Conservation (phyloP, 2,888 invertebrate species). For the Digitonthophagus gazella region DNA sequence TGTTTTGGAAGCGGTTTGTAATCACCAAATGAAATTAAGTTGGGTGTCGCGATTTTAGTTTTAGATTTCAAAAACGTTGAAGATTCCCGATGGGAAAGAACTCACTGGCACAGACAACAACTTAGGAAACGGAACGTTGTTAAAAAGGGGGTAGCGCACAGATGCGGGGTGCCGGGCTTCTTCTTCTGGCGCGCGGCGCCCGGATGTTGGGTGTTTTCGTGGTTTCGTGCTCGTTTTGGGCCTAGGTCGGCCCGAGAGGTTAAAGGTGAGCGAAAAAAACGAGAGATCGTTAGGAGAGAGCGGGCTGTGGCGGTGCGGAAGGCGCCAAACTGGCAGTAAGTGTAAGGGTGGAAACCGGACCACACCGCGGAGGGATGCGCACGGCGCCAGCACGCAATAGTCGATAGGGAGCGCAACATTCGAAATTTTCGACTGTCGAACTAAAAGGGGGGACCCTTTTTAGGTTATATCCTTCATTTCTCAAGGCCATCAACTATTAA, state of each 20-base stretch:
- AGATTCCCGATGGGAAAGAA: too few species aligned
- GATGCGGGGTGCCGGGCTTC: not conserved
- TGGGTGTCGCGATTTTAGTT: not conserved
- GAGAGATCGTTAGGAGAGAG: slow-evolving; percentile 16
- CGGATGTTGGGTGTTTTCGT: not conserved
- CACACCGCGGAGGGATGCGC: slow-evolving; percentile 14
- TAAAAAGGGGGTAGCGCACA: not conserved
- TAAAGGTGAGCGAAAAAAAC: not conserved
- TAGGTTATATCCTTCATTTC: not conserved
- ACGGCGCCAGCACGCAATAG: slow-evolving; percentile 27
- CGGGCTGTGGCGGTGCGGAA: slow-evolving; percentile 37
- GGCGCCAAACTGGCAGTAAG: slow-evolving; percentile 39
- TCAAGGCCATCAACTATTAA: not conserved
- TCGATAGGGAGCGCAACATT: slow-evolving; percentile 36
- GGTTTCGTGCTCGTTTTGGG: not conserved
- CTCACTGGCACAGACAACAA: not conserved
- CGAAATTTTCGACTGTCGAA: slow-evolving; percentile 23
- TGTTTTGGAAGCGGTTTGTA: not conserved
- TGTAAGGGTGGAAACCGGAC: slow-evolving; percentile 36
- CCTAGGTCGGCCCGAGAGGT: not conserved
- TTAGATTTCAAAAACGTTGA: not conserved
- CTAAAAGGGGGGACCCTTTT: not conserved
- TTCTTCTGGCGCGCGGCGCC: not conserved
- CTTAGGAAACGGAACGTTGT: not conserved
- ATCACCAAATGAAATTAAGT: not conserved